Base-by-base conservation (phyloP, 1,140 invertebrate species). In the Cydia fagiglandana region DNA sequence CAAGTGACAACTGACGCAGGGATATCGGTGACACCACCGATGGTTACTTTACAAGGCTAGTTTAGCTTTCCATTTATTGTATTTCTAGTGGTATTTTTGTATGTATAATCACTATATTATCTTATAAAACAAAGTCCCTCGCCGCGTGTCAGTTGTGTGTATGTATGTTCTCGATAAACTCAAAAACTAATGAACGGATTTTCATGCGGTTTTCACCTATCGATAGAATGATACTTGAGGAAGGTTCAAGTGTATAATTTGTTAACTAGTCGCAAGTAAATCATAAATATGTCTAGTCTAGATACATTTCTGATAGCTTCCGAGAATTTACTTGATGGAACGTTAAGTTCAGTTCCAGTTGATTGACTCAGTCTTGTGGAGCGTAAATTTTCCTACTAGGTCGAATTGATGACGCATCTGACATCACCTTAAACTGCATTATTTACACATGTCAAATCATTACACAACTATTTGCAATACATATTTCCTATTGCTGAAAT, bases 361-460 rank as follows among this genome's bases (percentile, higher is more conserved):
- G 17, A 61, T 20, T 24, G 20, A 61, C 20, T 61, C 17, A 61
- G 17, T 10, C 56, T 24, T 24, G 56, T 24, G 56, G 9, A 61
- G 6, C 56, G 10, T 61, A 24, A 53, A 24, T 61, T 61, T 24
- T 10, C 17, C 17, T 24, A 9, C 9, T 61, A 61, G 20, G 17
- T 61, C 56, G 24, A 61, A 61, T 24, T 24, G 9, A 24, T 61
- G 56, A 61, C 56, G 56, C 56, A 61, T 24, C 56, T 61, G 56
- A 24, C 56, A 61, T n/a, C 56, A 61, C 56, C 17, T 61, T 24
- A 24, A 24, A 61, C 20, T 20, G 20, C 9, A 61, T 24, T 61
- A n/a, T 10, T 12, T 61, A 24, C 5, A 12, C 6, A 61, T 24
- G 56, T 61, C 17, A 61, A 24, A 61, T 24, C 53, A 24, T 61